These are phyloP conservation scores for Meiosimyza platycephala DNA, from an alignment of 2,888 invertebrate species.

Conservation along the genomic window DNA sequence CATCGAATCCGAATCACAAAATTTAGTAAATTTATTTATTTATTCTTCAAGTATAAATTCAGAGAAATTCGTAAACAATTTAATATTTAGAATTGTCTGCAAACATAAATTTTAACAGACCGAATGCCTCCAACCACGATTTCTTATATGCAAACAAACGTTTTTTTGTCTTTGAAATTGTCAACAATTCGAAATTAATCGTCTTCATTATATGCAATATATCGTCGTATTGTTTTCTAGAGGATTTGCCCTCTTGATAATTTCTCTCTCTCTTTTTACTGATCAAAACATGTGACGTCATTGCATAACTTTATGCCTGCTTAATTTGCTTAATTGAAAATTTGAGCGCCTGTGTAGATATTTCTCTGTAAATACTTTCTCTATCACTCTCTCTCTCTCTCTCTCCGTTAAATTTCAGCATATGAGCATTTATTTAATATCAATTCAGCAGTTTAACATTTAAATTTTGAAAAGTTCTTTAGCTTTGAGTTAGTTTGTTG, in stretches of 20 bases:
- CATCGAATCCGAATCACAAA: no score
- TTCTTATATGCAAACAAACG: no score
- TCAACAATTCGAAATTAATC: no score
- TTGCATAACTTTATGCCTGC: not conserved
- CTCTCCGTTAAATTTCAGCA: not conserved
- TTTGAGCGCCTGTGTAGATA: not conserved
- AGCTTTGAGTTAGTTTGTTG: constrained; percentile 44
- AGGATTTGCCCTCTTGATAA: not conserved
- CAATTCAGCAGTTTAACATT: not conserved
- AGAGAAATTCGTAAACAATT: no score
- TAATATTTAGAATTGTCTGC: no score
- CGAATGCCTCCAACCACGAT: no score
- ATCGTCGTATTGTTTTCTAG: not conserved
- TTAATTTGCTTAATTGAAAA: not conserved
- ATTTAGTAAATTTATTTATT: no score
- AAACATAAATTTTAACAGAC: no score
- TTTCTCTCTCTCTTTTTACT: not conserved
- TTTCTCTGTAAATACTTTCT: not conserved
- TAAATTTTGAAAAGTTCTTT: constrained; percentile 10
- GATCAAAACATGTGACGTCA: not conserved
- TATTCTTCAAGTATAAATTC: no score
- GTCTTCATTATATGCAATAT: not conserved
- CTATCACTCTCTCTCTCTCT: not conserved
- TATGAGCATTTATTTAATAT: no score
- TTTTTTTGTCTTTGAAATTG: no score